These are phyloP conservation scores for Catocala fraxini DNA, from an alignment of 2,888 invertebrate species.

Conservation along the genomic window DNA sequence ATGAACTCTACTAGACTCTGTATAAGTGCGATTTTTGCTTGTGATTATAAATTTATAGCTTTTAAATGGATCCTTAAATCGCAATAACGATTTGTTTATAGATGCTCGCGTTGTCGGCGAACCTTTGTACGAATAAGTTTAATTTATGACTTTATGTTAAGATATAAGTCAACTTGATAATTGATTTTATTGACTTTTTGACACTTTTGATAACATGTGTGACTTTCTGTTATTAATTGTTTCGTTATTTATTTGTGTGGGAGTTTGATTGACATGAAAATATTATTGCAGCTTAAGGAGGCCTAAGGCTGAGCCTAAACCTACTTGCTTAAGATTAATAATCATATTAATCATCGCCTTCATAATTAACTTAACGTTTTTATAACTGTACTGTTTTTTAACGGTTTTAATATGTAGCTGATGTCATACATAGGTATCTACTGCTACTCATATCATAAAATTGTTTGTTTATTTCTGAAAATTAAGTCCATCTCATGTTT, in stretches of 20 bases:
- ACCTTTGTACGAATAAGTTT: slow-evolving; percentile 69
- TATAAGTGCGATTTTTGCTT: slow-evolving; percentile 52
- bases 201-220: slow-evolving; percentile 51
- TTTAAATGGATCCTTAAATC: slow-evolving; percentile 87
- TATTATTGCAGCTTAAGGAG: not conserved
- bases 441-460: no score
- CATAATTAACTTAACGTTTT: not conserved
- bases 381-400: no score
- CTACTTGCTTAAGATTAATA: no score
- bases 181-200: slow-evolving; percentile 60
- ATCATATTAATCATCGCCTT: not conserved
- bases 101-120: slow-evolving; percentile 69
- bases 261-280: slow-evolving; percentile 1
- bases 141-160: slow-evolving; percentile 67
- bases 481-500: no score
- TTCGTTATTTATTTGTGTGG: slow-evolving; percentile 26
- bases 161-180: slow-evolving; percentile 53
- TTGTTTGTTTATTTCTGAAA: no score
- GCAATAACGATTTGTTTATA: slow-evolving; percentile 87
- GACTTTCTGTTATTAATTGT: slow-evolving; percentile 37
- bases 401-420: no score
- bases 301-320: no score
- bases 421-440: no score
- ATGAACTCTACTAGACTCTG: slow-evolving; percentile 52
- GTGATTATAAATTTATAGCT: slow-evolving; percentile 74